Conservation (phyloP, 2,113 vertebrate genomes). For the Crotalus horridus region DNA sequence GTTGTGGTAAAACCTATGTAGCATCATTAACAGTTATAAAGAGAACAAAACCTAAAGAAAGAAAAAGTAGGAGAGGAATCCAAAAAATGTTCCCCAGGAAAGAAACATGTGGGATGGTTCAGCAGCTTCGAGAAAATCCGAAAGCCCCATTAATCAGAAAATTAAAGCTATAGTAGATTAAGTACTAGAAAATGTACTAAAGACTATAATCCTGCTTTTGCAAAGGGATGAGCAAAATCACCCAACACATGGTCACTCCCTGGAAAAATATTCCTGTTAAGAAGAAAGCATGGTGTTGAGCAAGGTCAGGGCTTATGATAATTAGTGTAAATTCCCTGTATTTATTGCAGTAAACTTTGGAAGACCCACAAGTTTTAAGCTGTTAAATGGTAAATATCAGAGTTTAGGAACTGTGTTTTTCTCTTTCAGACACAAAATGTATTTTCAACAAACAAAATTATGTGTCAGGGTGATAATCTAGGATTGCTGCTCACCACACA, state of each 20-base stretch:
- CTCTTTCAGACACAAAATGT: not conserved
- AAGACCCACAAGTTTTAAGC: conserved; percentile 6
- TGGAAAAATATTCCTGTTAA: not conserved
- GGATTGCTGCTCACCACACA: not conserved
- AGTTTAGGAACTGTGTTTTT: not conserved
- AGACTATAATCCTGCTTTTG: conserved; percentile 9
- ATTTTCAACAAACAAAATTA: not conserved
- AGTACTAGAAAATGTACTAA: conserved; percentile 12
- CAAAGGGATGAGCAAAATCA: conserved; percentile 21
- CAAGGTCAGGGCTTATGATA: not conserved
- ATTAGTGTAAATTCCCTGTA: not conserved
- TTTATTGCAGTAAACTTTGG: conserved; percentile 23
- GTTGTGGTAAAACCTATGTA: not conserved
- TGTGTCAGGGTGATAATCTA: not conserved
- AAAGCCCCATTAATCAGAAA: conserved; percentile 13
- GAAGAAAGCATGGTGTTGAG: conserved; percentile 29
- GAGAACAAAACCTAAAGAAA: not conserved
- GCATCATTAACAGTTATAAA: not conserved
- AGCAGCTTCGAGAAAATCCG: not conserved
- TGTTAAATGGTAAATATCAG: conserved; percentile 16
- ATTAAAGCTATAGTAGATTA: conserved; percentile 14
- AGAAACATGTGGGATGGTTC: not conserved
- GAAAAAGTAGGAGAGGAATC: not conserved
- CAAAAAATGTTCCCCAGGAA: not conserved
- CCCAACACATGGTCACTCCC: not conserved